These are phyloP conservation scores for Nansenia antarctica DNA, from an alignment of 2,113 vertebrate genomes.

Conservation along the genomic window DNA sequence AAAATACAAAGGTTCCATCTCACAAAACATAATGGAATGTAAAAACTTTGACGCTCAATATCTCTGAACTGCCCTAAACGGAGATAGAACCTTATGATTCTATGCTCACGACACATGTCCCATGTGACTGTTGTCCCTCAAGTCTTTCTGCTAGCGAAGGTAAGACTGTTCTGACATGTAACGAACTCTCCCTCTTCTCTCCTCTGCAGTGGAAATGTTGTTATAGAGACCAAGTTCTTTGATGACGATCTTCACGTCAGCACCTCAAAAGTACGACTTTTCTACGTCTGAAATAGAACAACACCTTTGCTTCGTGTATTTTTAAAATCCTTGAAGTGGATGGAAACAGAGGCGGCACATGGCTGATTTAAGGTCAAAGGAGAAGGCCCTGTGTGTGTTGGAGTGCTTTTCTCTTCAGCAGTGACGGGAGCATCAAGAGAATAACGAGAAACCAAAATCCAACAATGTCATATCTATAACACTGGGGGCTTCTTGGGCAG, in stretches of 20 bases:
- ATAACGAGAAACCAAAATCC: constrained; percentile 21
- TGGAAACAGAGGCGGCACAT: constrained; percentile 22
- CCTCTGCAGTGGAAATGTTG: constrained; percentile 89
- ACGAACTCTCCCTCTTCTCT: constrained; percentile 17
- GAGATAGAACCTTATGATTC: neutral
- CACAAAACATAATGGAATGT: no score
- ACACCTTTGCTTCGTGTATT: constrained; percentile 9
- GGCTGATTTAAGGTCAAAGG: constrained; percentile 20
- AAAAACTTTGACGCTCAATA: no score
- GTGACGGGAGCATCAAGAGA: constrained; percentile 35
- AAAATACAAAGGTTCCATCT: no score
- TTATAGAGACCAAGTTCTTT: constrained; percentile 99
- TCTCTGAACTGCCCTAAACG: no score
- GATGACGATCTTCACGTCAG: constrained; percentile 98
- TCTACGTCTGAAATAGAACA: constrained; percentile 92
- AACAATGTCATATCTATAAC: constrained; percentile 22
- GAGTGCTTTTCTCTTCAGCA: constrained; percentile 24
- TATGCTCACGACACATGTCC: neutral
- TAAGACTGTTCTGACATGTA: neutral
- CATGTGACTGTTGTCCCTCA: neutral
- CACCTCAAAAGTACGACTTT: constrained; percentile 97
- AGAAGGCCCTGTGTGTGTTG: constrained; percentile 8
- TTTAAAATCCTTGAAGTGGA: constrained; percentile 26
- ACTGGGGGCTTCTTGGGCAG: constrained; percentile 34
- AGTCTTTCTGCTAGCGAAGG: neutral